Conservation (phyloP, 2,113 vertebrate species). For the Rhegmatorhina hoffmannsi region DNA sequence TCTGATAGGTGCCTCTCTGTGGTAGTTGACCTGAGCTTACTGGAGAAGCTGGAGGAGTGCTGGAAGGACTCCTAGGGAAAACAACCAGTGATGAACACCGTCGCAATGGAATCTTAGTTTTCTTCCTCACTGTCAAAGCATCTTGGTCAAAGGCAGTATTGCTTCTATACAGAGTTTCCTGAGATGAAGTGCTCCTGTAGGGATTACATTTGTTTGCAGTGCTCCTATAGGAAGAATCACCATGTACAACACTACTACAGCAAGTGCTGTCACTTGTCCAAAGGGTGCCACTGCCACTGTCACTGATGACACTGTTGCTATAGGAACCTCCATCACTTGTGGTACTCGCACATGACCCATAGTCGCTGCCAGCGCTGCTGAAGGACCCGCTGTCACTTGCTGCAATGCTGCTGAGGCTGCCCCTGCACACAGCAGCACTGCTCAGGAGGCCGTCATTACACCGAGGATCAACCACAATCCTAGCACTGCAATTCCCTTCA, state of each 20-base stretch:
- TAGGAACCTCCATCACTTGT: slow-evolving; percentile 83
- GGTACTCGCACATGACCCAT: slow-evolving; percentile 73
- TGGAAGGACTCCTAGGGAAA: slow-evolving; percentile 89
- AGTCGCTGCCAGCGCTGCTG: slow-evolving; percentile 76
- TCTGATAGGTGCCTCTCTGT: slow-evolving; percentile 75
- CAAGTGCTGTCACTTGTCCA: slow-evolving; percentile 41
- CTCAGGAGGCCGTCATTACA: slow-evolving; percentile 23
- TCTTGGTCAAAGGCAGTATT: slow-evolving; percentile 81
- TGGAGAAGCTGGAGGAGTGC: slow-evolving; percentile 88
- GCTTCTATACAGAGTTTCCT: slow-evolving; percentile 78
- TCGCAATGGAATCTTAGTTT: slow-evolving; percentile 82
- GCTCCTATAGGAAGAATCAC: slow-evolving; percentile 3
- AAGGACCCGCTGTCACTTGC: slow-evolving; percentile 70
- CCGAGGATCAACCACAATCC: slow-evolving; percentile 1
- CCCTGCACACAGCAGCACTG: neutral
- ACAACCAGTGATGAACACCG: slow-evolving; percentile 95
- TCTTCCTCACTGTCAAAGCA: slow-evolving; percentile 61
- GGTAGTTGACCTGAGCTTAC: slow-evolving; percentile 73
- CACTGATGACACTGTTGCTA: slow-evolving; percentile 79
- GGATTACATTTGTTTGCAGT: slow-evolving; percentile 27
- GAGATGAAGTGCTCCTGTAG: slow-evolving; percentile 73
- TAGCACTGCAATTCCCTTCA: neutral
- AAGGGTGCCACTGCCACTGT: slow-evolving; percentile 62
- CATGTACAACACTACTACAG: neutral
- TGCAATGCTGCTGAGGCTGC: slow-evolving; percentile 55